Base-by-base conservation (phyloP, 2,888 invertebrate species). In the Drosophila lacicola region DNA sequence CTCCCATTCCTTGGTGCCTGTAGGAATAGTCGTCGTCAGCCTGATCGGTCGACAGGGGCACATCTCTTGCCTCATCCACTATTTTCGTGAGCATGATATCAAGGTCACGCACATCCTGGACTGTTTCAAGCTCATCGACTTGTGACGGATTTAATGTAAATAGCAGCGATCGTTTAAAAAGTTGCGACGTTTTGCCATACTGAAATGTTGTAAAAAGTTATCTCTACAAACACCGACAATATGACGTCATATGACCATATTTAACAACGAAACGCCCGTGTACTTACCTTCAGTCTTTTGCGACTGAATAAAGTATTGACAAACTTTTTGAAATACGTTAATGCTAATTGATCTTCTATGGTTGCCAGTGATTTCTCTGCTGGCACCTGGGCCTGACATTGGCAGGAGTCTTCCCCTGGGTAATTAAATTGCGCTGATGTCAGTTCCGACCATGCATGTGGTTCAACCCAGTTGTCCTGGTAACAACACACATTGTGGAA, bases 61-160 rank as follows among this genome's bases (percentile, higher is more conserved):
- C 56, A 17, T 64, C 64, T 34, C 66, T 75, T 2, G 79, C 70
- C 14, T 74, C 74, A 1, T 71, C 61, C 5, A 91, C 57, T 72
- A 91, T 80, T 65, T 88, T 77, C 2, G 63, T 75, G 19, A 91
- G 64, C 42, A 91, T 39, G 34, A 74, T 76, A 65, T 91, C 92
- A 53, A 91, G 69, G 73, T 91, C 91, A 17, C 92, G 87, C 10
- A 86, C 86, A 78, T 91, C 91, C 42, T 74, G 21, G 13, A 84
- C 62, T 8, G 54, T 14, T 39, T 90, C 83, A 42, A 91, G 65
- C 25, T 85, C 75, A 3, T 88, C 80, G 5, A 91, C 36, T 49
- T 91, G 82, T n/a, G 66, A 58, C 10, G 82, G 56, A 34, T 65
- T 42, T 50, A 91, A 53, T 39, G 82, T 75, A 47, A 91, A 89